phyloP scores from a whole-genome alignment of 2,113 vertebrate genomes.

The Nettapus auritus region DNA sequence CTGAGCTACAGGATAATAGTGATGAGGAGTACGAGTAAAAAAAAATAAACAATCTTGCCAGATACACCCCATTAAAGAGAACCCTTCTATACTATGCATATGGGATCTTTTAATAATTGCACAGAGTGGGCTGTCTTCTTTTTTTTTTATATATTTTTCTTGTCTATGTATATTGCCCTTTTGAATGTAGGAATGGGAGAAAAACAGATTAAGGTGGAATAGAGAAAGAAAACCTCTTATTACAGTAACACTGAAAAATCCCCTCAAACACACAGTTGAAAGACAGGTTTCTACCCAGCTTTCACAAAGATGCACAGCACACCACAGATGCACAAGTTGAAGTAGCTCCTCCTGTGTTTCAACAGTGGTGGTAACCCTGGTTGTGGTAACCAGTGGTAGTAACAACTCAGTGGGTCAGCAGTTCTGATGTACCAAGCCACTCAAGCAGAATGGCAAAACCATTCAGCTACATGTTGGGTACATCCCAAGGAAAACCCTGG shows the following conservation, averaged over 20 bases:
- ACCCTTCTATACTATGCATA: background rate
- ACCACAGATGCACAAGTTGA: too few species aligned
- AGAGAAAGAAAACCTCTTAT: background rate
- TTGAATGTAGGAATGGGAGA: background rate
- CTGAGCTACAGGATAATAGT: background rate
- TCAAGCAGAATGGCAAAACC: background rate
- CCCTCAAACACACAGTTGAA: background rate
- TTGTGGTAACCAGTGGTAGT: too few species aligned
- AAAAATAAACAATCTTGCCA: background rate
- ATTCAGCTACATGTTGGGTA: background rate
- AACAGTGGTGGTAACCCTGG: background rate
- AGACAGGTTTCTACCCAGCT: background rate
- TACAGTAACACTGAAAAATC: background rate
- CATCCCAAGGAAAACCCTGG: background rate
- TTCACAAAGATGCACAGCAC: background rate
- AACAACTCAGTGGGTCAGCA: background rate
- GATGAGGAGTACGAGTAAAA: background rate
- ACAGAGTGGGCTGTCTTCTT: background rate
- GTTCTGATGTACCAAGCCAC: background rate
- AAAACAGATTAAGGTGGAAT: background rate
- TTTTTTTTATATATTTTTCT: background rate
- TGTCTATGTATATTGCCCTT: background rate
- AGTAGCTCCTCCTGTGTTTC: background rate
- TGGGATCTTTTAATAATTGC: background rate
- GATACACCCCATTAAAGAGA: background rate